Evolutionary conservation across 2,797 vertebrate genomes (phyloP), one percentile per base, ranked within the genome.

Genomic region (Pseudomugil tenellus): DNA sequence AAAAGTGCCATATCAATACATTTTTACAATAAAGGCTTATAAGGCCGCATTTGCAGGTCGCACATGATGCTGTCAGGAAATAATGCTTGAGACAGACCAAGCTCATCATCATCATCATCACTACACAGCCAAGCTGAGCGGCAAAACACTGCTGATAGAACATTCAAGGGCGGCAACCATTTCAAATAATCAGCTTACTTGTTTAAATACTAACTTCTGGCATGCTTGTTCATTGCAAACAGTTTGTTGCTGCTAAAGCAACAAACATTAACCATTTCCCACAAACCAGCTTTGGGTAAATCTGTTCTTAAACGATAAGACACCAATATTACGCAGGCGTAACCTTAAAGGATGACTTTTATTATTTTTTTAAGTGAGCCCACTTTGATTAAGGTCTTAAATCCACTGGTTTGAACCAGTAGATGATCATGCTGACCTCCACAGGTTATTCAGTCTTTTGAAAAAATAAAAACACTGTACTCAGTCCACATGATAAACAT

Each of bases 391-490:
- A 74, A 74, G 72, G 64, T 75, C 62, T 62, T 48, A 67, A 68
- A 73, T 76, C 52, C 57, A 68, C 51, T 31, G 58, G 80, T 62
- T 74, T 63, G 71, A 62, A 46, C 43, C 63, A 60, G 58, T 65
- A 72, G 63, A 68, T 39, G 16, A 29, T 53, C 79, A 85, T 84
- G 81, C 75, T 72, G 64, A 83, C 65, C 69, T 85, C 83, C 77
- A 87, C 68, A 79, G 79, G 75, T 87, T 84, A 77, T 87, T 87
- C 79, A 77, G 79, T 85, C 68, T 46, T 21, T 56, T 72, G 69
- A 55, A 70, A 69, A 75, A 63, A 85, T 53, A 7, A 41, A 21
- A 21, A 4, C n/a, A 48, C 19, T 76, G 67, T 74, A 78, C 58
- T 81, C 58, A 76, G 69, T 84, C 78, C 67, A 83, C 61, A 39